These are phyloP conservation scores for Leptodactylus fallax DNA, from an alignment of 2,797 vertebrate genomes.

Conservation along the genomic window DNA sequence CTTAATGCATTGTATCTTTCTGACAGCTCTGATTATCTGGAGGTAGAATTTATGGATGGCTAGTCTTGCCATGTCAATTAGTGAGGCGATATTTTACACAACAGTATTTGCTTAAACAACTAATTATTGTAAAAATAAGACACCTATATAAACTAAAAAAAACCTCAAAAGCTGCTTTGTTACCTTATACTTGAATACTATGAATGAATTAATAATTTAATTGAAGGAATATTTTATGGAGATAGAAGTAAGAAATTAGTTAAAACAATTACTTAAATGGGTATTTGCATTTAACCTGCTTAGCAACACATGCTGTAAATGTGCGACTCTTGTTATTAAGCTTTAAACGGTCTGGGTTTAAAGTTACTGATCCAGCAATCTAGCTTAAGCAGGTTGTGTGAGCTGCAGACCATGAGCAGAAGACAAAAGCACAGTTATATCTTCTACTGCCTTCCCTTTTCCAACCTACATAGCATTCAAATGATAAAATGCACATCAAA, in stretches of 20 bases:
- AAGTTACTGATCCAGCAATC: no score
- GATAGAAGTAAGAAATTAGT: background rate
- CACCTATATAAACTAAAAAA: background rate
- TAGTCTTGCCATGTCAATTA: constrained; percentile 57
- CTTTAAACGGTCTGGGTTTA: no score
- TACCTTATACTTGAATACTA: background rate
- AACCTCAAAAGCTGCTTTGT: constrained; percentile 2
- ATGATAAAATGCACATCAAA: no score
- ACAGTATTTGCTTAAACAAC: constrained; percentile 58
- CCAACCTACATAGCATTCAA: no score
- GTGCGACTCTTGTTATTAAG: no score
- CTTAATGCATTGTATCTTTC: constrained; percentile 60
- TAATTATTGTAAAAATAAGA: constrained; percentile 55
- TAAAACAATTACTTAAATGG: background rate
- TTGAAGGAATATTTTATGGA: background rate
- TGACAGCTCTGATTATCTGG: constrained; percentile 53
- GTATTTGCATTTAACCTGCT: background rate
- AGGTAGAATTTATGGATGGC: constrained; percentile 50
- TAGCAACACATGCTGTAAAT: no score
- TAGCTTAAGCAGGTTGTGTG: no score
- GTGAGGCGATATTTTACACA: constrained; percentile 35
- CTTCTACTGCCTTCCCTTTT: no score
- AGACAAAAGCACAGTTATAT: no score
- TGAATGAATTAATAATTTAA: no score
- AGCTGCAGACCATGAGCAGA: no score